Evolutionary conservation across 1,140 invertebrate genomes (phyloP).

Genomic region (Macrobrachium rosenbergii): DNA sequence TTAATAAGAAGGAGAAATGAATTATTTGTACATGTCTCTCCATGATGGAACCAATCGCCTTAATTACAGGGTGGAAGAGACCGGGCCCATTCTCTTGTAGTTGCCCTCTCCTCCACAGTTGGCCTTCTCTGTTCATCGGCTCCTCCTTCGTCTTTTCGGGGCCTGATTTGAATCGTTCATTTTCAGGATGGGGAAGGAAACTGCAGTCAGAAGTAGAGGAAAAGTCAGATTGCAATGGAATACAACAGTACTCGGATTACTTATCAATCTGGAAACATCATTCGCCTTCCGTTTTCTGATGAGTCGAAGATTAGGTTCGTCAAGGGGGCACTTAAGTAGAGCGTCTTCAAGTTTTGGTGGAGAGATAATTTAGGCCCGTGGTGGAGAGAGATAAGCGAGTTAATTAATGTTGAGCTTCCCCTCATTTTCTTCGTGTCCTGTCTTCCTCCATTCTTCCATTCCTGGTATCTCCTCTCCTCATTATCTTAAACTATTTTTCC

Average conservation of each 20-base stretch:
- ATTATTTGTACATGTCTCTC: constrained; percentile 54
- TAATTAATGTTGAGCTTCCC: constrained; percentile 47
- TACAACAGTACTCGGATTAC: too few species aligned
- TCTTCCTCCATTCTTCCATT: not conserved
- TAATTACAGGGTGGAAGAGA: constrained; percentile 47
- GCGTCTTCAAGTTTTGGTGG: too few species aligned
- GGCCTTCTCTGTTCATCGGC: not conserved
- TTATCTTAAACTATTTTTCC: not conserved
- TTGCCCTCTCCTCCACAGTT: not conserved
- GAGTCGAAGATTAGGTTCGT: not conserved
- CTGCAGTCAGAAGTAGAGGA: too few species aligned
- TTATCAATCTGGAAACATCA: too few species aligned
- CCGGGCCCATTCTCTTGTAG: constrained; percentile 4
- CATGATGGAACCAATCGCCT: constrained; percentile 48
- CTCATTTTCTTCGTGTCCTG: not conserved
- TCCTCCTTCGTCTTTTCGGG: not conserved
- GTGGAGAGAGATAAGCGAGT: not conserved
- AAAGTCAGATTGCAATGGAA: too few species aligned
- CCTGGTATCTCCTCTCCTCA: not conserved
- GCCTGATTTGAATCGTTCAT: not conserved
- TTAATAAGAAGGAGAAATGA: constrained; percentile 58
- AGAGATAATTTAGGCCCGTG: constrained; percentile 36
- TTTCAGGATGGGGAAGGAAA: too few species aligned
- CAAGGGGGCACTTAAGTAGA: not conserved
- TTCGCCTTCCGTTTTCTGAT: not conserved